These are phyloP conservation scores for Pogonus chalceus DNA, from an alignment of 1,140 invertebrate genomes.

Conservation along the genomic window DNA sequence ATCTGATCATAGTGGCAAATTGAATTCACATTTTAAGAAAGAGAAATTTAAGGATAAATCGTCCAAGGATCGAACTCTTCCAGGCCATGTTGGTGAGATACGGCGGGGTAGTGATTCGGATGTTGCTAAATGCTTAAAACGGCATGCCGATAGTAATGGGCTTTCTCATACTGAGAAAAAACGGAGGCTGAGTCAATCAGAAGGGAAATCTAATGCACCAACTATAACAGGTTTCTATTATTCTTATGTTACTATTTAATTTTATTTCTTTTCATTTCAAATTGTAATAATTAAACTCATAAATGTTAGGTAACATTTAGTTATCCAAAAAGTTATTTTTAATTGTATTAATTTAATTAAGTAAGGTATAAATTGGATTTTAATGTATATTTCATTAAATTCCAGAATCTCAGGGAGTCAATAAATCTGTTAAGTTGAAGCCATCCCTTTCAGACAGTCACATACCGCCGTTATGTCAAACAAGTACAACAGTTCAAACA, in stretches of 20 bases:
- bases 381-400: neutral
- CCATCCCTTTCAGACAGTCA: neutral
- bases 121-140: slow-evolving; percentile 34
- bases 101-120: slow-evolving; percentile 41
- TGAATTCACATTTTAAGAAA: neutral
- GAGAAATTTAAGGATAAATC: slow-evolving; percentile 27
- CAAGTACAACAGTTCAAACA: slow-evolving; percentile 28
- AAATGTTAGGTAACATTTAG: too few relatives aligned
- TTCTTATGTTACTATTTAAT: neutral
- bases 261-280: neutral
- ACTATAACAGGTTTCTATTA: neutral
- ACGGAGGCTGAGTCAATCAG: slow-evolving; percentile 38
- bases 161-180: slow-evolving; percentile 42
- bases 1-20: neutral
- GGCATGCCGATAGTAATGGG: slow-evolving; percentile 35
- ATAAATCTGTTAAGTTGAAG: slow-evolving; percentile 4
- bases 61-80: slow-evolving; percentile 21
- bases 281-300: neutral
- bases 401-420: slow-evolving; percentile 5
- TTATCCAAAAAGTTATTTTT: too few relatives aligned
- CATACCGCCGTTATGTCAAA: slow-evolving; percentile 2
- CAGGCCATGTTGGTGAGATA: slow-evolving; percentile 25
- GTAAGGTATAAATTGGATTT: too few relatives aligned
- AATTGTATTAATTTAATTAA: too few relatives aligned
- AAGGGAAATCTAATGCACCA: slow-evolving; percentile 13